Conservation (phyloP, 2,888 invertebrate species). For the Agrenia bidenticulata region DNA sequence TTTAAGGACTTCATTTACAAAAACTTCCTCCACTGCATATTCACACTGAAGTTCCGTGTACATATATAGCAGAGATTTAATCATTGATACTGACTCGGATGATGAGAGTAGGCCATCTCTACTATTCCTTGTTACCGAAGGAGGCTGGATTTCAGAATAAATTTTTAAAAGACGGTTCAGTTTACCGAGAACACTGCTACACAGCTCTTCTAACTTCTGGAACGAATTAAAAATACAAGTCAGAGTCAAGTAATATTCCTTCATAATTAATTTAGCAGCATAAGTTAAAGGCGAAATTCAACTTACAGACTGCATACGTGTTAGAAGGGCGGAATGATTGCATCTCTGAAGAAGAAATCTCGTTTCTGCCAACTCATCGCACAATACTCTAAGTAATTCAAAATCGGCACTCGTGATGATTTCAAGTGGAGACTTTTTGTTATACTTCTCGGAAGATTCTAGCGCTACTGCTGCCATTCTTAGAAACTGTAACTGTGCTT, state of each 20-base stretch:
- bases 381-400: slow-evolving; percentile 35
- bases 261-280: too few species aligned
- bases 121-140: background rate
- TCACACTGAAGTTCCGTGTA: slow-evolving; percentile 48
- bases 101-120: background rate
- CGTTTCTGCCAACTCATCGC: slow-evolving; percentile 48
- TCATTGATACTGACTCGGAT: slow-evolving; percentile 22
- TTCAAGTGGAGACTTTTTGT: slow-evolving; percentile 34
- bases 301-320: slow-evolving; percentile 25
- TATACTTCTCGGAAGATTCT: slow-evolving; percentile 43
- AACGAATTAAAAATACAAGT: slow-evolving; percentile 29
- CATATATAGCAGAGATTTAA: slow-evolving; percentile 44
- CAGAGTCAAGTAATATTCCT: too few species aligned
- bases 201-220: slow-evolving; percentile 36
- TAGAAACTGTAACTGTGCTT: slow-evolving; percentile 42
- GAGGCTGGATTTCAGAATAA: slow-evolving; percentile 21
- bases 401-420: slow-evolving; percentile 39
- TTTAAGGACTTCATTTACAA: slow-evolving; percentile 42
- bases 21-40: slow-evolving; percentile 44
- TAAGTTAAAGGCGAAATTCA: too few species aligned
- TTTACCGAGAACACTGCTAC: slow-evolving; percentile 33
- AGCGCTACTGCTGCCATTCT: slow-evolving; percentile 38
- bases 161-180: slow-evolving; percentile 36
- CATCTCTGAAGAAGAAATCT: slow-evolving; percentile 42
- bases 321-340: slow-evolving; percentile 27